A percentile compares a stretch with the other conserved stretches of the same genome.
phyloP scores from a whole-genome alignment of 1,140 invertebrate genomes.

The Lerema accius region DNA sequence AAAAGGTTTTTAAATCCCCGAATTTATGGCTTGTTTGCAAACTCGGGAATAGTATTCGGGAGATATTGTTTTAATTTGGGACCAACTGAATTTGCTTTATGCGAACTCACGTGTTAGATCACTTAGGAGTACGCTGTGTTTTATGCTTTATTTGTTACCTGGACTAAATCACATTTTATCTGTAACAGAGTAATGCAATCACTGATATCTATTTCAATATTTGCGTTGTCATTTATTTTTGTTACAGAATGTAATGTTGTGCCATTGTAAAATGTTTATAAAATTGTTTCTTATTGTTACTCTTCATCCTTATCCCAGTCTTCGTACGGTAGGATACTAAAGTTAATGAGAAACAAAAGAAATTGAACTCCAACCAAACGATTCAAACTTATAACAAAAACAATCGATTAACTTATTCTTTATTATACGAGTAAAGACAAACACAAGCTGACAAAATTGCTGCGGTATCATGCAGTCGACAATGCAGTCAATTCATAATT shows the following conservation, averaged over 20 bases:
- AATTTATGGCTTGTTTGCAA: constrained; percentile 72
- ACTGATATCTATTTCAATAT: too few relatives aligned
- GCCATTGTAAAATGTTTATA: too few relatives aligned
- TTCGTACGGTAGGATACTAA: too few relatives aligned
- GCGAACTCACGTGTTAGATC: constrained; percentile 47
- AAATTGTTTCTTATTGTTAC: too few relatives aligned
- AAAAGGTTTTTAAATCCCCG: constrained; percentile 73
- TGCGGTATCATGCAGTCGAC: constrained; percentile 19
- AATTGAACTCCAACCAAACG: too few relatives aligned
- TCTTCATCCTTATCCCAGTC: too few relatives aligned
- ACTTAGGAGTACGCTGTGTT: constrained; percentile 27
- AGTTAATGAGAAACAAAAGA: too few relatives aligned
- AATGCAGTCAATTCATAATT: constrained; percentile 31
- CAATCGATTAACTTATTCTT: too few relatives aligned
- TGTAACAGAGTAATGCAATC: constrained; percentile 18
- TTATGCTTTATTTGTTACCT: constrained; percentile 15
- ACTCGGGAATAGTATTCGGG: constrained; percentile 56
- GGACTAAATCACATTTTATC: neutral
- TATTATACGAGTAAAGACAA: too few relatives aligned
- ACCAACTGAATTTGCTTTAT: constrained; percentile 44
- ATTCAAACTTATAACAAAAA: too few relatives aligned
- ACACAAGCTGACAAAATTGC: constrained; percentile 7
- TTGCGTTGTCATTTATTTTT: too few relatives aligned
- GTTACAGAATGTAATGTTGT: too few relatives aligned
- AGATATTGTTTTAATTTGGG: constrained; percentile 61